Evolutionary conservation across 2,113 vertebrate genomes (phyloP).

Genomic region (Pelmatolapia mariae): DNA sequence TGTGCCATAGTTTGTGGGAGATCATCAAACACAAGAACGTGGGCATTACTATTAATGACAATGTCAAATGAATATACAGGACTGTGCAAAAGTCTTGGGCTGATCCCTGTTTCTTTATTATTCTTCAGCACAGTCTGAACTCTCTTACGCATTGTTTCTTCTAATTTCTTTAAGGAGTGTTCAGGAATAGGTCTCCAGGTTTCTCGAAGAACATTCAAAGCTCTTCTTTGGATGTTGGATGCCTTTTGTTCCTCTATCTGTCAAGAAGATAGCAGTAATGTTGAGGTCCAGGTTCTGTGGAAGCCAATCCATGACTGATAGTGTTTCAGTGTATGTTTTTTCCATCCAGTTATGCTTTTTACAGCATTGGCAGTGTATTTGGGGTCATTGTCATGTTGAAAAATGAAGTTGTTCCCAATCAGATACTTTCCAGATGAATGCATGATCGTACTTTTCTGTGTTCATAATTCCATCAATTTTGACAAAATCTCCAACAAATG

Average conservation of each 20-base stretch:
- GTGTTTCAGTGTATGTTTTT: not conserved
- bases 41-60: not conserved
- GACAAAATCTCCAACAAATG: not conserved
- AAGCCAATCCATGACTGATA: not conserved
- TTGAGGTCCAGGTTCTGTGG: not conserved
- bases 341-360: not conserved
- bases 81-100: not conserved
- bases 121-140: not conserved
- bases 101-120: not conserved
- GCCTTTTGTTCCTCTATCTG: not conserved
- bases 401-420: not conserved
- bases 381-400: not conserved
- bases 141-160: not conserved
- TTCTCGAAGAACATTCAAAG: not conserved
- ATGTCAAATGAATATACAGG: not conserved
- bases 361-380: not conserved
- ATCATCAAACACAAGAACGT: not conserved
- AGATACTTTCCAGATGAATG: not conserved
- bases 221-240: not conserved
- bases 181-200: not conserved
- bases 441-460: not conserved
- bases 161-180: not conserved
- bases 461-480: not conserved
- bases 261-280: not conserved
- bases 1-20: not conserved